Percentiles rank a stretch among this genome's conserved stretches.
phyloP scores from a whole-genome alignment of 2,888 invertebrate species.

The Hypsopygia costalis region DNA sequence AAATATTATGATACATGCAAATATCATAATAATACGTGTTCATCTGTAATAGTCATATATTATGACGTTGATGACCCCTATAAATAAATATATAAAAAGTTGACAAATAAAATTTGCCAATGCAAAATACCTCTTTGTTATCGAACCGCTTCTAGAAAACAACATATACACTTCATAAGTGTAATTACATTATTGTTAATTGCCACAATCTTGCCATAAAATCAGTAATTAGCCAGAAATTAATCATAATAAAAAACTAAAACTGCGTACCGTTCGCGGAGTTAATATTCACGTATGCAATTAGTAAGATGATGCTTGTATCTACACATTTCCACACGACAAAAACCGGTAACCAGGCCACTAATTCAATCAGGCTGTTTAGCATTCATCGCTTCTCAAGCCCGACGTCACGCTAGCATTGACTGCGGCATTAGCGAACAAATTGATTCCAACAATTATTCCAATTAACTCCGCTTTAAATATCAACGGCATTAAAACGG shows the following conservation, averaged over 20 bases:
- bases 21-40: too few species aligned
- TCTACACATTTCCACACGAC: neutral
- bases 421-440: conserved; percentile 18
- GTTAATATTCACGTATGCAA: neutral
- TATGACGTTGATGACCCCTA: too few species aligned
- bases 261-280: neutral
- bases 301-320: too few species aligned
- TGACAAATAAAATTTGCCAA: too few species aligned
- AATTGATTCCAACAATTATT: conserved; percentile 29
- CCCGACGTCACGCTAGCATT: conserved; percentile 15
- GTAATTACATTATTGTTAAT: too few species aligned
- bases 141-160: too few species aligned
- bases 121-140: too few species aligned
- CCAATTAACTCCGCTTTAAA: conserved; percentile 15
- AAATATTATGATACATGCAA: too few species aligned
- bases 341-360: neutral
- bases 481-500: neutral
- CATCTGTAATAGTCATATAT: too few species aligned
- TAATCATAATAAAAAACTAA: neutral
- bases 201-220: too few species aligned
- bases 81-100: too few species aligned
- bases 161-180: too few species aligned
- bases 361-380: conserved; percentile 13
- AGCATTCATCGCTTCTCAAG: conserved; percentile 6
- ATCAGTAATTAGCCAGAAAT: neutral